A percentile compares a stretch with the other conserved stretches of the same genome.
Conservation (phyloP, 2,797 vertebrate genomes). For the Sylvilagus floridanus region DNA sequence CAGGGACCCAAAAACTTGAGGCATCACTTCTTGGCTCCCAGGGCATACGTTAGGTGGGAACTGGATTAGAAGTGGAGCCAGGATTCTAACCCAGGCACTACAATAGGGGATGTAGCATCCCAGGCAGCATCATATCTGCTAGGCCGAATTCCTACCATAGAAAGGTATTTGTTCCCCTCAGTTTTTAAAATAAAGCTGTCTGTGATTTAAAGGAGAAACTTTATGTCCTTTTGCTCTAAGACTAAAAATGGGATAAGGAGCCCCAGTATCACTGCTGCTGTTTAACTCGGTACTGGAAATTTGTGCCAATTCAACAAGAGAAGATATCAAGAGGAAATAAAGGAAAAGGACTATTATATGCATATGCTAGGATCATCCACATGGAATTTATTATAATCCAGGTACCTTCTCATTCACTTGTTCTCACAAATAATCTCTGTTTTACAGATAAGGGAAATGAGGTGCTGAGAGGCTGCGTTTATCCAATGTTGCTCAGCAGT, state of each 20-base stretch:
- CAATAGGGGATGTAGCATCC: no score
- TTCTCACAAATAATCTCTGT: not conserved
- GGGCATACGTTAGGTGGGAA: no score
- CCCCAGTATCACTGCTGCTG: no score
- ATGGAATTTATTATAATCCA: not conserved
- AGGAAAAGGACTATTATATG: not conserved
- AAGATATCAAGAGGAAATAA: not conserved
- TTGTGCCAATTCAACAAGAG: not conserved
- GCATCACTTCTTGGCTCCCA: no score
- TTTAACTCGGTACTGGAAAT: not conserved
- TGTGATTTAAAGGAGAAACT: not conserved
- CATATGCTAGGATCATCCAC: not conserved
- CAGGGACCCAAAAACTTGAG: no score
- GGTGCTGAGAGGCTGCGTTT: not conserved
- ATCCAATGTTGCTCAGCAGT: not conserved
- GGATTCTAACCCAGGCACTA: no score
- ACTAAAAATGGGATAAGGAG: not conserved
- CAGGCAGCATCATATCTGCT: no score
- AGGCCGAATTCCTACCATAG: no score
- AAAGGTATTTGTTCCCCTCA: not conserved
- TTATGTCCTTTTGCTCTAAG: not conserved
- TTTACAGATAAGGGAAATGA: not conserved
- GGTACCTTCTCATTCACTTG: not conserved
- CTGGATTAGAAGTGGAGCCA: no score
- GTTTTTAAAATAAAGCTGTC: not conserved